Evolutionary conservation across 92 coral and sea anemone genomes (phyloP), one percentile per base, ranked within the genome.

Genomic region (Paragorgia papillata): DNA sequence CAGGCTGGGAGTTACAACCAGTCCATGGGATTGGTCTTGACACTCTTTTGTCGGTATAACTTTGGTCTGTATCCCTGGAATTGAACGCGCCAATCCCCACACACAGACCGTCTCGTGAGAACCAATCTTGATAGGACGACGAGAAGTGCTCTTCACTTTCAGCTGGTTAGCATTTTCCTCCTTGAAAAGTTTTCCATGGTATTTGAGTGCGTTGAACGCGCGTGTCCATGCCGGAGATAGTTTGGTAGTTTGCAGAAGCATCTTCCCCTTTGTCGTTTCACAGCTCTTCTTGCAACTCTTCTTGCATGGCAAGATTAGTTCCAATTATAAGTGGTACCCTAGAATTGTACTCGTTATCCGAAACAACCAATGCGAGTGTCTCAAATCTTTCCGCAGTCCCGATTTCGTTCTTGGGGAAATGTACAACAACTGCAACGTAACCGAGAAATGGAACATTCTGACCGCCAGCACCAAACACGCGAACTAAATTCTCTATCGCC

Each of bases 381-480:
- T 7, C 39, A 32, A 56, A 56, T 0, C 4, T 29, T 1, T 24
- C 65, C 27, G 51, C 56, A 24, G 46, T 66, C 3, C 85, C 82
- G 41, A 58, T 60, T 25, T 58, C 81, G n/a, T 33, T 22, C 9
- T 24, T n/a, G 21, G 80, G 77, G 48, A 86, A 77, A 0, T 78
- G 14, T n/a, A 82, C 61, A 2, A 1, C 7, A 0, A 56, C 71
- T 9, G 73, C 75, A 0, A 83, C 46, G 33, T 69, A 83, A 22
- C 90, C 87, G 60, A 64, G 35, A 39, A 85, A 80, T 24, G 79
- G 85, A 18, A 74, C 82, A 1, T 74, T 22, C 48, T 85, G 79
- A 1, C 87, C 82, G 4, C 81, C 88, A 33, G 83, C 88, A 33
- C 88, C 85, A 30, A 68, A 81, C 0, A 76, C 78, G 13, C 54